Conservation (phyloP, 2,113 vertebrate species). For the Pseudonaja textilis region DNA sequence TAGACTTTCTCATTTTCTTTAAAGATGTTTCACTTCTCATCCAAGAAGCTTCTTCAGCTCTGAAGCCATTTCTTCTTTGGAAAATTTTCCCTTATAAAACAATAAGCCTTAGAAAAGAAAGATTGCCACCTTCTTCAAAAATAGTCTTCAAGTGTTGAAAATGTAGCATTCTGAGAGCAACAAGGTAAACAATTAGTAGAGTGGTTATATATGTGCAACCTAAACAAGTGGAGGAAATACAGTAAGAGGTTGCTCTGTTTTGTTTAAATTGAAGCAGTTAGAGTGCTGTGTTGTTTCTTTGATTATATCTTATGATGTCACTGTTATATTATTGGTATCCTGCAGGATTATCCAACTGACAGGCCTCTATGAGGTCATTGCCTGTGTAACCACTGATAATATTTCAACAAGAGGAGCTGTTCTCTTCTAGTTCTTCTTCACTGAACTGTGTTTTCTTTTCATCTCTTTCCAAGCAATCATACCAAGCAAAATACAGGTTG, state of each 20-base stretch:
- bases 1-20: no score
- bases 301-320: background rate
- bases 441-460: constrained; percentile 12
- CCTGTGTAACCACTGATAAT: background rate
- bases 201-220: background rate
- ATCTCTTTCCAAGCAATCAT: background rate
- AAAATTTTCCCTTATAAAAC: background rate
- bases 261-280: background rate
- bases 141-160: background rate
- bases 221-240: background rate
- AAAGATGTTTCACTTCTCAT: no score
- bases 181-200: background rate
- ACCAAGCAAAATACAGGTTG: constrained; percentile 10
- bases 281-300: background rate
- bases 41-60: no score
- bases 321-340: background rate
- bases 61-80: background rate
- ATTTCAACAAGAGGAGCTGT: background rate
- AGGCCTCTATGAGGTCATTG: constrained; percentile 9
- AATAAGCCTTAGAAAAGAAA: background rate
- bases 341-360: background rate
- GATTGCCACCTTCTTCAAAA: background rate
- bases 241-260: background rate
- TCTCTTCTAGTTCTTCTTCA: background rate
- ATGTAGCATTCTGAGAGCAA: background rate